These are phyloP conservation scores for Chymomyza amoena DNA, from an alignment of 2,888 invertebrate genomes.

Conservation along the genomic window DNA sequence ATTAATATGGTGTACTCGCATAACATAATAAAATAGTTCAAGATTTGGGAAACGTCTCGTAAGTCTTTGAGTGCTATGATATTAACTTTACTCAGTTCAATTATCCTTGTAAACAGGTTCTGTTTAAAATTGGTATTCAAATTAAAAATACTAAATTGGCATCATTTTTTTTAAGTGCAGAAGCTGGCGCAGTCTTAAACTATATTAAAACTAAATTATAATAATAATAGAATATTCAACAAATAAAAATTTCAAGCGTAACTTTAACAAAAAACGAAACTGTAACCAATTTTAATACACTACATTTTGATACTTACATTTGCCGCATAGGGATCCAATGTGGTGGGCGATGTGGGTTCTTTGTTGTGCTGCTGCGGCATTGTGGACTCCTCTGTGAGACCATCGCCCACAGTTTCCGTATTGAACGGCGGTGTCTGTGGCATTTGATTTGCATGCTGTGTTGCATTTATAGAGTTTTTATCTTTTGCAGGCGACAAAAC, in stretches of 20 bases:
- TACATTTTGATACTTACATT: conserved; percentile 78
- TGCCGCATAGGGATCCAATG: conserved; percentile 79
- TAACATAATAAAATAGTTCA: too few relatives aligned
- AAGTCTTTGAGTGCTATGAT: too few relatives aligned
- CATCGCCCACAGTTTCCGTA: conserved; percentile 26
- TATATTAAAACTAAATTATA: neutral
- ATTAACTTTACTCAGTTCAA: too few relatives aligned
- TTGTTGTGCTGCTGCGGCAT: conserved; percentile 36
- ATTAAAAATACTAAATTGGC: too few relatives aligned
- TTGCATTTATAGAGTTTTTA: conserved; percentile 79
- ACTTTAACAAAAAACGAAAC: conserved; percentile 15
- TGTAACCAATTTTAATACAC: neutral
- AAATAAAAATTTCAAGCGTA: conserved; percentile 11
- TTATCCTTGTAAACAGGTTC: too few relatives aligned
- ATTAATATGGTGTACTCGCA: too few relatives aligned
- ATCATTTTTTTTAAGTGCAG: neutral
- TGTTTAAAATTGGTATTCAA: too few relatives aligned
- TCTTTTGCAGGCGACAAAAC: conserved; percentile 88
- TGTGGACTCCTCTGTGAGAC: conserved; percentile 24
- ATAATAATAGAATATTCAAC: neutral
- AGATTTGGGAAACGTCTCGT: too few relatives aligned
- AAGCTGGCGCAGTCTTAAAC: neutral
- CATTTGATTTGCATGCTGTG: conserved; percentile 55
- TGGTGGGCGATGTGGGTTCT: conserved; percentile 60
- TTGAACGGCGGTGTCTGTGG: conserved; percentile 19